These are phyloP conservation scores for Cottus gobio DNA, from an alignment of 2,113 vertebrate genomes.

Conservation along the genomic window DNA sequence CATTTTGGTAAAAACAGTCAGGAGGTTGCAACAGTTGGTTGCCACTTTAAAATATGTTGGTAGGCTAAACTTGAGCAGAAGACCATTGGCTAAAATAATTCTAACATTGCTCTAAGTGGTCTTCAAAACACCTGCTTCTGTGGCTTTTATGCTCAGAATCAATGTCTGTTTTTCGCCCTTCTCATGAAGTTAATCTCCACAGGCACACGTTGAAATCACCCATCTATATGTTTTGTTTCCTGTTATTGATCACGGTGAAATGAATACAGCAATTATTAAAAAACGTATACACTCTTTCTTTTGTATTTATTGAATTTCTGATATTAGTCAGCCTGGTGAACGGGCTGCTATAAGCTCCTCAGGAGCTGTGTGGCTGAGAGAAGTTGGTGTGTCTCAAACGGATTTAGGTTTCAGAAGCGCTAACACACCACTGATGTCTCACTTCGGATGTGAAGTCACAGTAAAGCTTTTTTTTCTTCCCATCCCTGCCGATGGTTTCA, in stretches of 20 bases:
- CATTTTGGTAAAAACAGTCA: too few species aligned
- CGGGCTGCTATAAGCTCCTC: neutral
- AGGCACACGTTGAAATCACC: neutral
- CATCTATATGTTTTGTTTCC: conserved; percentile 3
- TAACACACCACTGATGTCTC: neutral
- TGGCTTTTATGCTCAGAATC: neutral
- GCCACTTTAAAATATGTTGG: too few species aligned
- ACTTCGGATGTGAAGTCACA: conserved; percentile 1
- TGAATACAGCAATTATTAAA: neutral
- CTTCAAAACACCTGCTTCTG: neutral
- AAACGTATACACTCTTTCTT: neutral
- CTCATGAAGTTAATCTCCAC: neutral
- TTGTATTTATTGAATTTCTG: neutral
- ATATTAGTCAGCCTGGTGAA: neutral
- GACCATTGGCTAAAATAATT: neutral
- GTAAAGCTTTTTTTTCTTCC: neutral
- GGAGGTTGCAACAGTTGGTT: too few species aligned
- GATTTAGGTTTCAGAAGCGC: neutral
- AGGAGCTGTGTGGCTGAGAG: neutral
- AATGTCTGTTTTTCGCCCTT: neutral
- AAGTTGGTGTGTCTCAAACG: neutral
- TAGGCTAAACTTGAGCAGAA: too few species aligned
- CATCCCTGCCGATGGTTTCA: neutral
- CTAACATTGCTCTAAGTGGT: too few species aligned
- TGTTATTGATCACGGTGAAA: conserved; percentile 7